Evolutionary conservation across 2,888 invertebrate genomes (phyloP).

Genomic region (Lepidocyrtinus sp.): DNA sequence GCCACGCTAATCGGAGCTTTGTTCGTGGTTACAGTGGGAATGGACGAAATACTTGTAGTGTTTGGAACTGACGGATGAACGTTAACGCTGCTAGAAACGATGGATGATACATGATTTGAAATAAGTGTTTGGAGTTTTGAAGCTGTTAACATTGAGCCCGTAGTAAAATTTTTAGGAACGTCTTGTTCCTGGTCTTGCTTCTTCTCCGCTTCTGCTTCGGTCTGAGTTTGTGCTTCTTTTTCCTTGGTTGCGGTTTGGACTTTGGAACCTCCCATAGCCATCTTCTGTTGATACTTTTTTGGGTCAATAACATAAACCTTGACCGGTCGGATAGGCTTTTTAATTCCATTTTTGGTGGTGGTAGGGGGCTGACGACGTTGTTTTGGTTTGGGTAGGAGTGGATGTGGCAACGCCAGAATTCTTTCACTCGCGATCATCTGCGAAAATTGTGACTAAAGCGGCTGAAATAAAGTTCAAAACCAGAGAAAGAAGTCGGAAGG

Average conservation of each 20-base stretch:
- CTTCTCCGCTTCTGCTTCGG: neutral
- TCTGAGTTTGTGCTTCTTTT: neutral
- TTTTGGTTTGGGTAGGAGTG: conserved; percentile 20
- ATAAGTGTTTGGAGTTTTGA: too few species aligned
- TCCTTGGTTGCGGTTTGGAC: neutral
- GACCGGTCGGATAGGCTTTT: conserved; percentile 50
- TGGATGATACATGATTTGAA: neutral
- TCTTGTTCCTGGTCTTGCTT: too few species aligned
- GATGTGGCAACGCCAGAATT: conserved; percentile 38
- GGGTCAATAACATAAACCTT: conserved; percentile 67
- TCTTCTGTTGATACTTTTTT: conserved; percentile 55
- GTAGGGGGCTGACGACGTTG: conserved; percentile 16
- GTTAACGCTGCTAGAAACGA: neutral
- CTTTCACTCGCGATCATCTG: conserved; percentile 61
- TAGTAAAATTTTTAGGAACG: too few species aligned
- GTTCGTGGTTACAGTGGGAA: too few species aligned
- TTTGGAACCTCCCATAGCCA: conserved; percentile 5
- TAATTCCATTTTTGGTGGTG: conserved; percentile 33
- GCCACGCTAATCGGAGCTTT: neutral
- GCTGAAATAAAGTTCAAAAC: too few species aligned
- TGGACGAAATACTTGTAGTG: neutral
- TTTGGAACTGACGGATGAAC: neutral
- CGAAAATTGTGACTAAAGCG: neutral
- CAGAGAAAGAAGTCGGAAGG: too few species aligned
- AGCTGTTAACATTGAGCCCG: too few species aligned